Conservation (phyloP, 2,797 vertebrate genomes). For the Microhierax caerulescens region DNA sequence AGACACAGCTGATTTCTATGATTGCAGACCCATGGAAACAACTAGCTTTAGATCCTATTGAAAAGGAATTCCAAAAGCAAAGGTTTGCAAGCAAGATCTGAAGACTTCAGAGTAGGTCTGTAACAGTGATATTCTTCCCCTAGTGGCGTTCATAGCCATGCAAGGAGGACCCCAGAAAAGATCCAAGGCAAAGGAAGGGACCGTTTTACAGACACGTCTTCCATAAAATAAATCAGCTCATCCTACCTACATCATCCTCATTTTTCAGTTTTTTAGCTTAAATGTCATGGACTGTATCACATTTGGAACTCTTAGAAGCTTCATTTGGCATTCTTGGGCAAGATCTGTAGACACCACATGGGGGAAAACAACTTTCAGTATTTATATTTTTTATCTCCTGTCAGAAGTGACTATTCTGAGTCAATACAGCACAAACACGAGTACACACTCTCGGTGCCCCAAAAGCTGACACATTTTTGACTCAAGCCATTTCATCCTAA, state of each 20-base stretch:
- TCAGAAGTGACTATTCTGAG: neutral
- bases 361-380: neutral
- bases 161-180: neutral
- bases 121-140: neutral
- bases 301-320: slow-evolving; percentile 10
- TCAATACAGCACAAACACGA: neutral
- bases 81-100: neutral
- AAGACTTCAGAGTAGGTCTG: neutral
- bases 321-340: slow-evolving; percentile 9
- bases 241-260: neutral
- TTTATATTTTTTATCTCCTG: neutral
- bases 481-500: neutral
- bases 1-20: neutral
- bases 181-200: neutral
- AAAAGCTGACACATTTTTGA: neutral
- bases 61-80: neutral
- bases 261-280: neutral
- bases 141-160: neutral
- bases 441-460: neutral
- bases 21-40: neutral
- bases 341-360: neutral
- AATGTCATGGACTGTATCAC: neutral
- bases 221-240: neutral
- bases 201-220: neutral
- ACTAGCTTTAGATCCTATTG: neutral